Evolutionary conservation across 2,888 invertebrate genomes (phyloP).

Genomic region (Cerceris ruficornis): DNA sequence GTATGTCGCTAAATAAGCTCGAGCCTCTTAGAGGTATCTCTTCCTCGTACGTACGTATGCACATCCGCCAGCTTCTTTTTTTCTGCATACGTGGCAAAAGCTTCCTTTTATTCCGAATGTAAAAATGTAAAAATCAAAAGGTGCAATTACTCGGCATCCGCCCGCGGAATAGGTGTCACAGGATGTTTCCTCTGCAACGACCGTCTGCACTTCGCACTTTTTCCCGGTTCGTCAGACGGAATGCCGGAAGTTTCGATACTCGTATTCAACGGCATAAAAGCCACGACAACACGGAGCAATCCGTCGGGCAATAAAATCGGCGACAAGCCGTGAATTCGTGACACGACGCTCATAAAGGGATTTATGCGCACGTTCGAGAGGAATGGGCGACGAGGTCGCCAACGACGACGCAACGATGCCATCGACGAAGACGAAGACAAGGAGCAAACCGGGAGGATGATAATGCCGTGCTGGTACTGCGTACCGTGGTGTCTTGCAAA

Average conservation of each 20-base stretch:
- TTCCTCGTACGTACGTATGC: no score
- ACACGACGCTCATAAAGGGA: constrained; percentile 77
- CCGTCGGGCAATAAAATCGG: constrained; percentile 77
- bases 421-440: background rate
- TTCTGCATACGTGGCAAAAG: no score
- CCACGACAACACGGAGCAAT: constrained; percentile 70
- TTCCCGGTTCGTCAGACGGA: constrained; percentile 43
- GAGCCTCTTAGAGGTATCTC: no score
- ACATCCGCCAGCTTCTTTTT: no score
- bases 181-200: constrained; percentile 4
- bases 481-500: constrained; percentile 4
- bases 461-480: background rate
- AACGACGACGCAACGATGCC: constrained; percentile 23
- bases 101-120: no score
- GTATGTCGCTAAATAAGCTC: no score
- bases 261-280: constrained; percentile 69
- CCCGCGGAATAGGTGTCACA: no score
- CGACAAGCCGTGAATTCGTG: constrained; percentile 78
- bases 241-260: constrained; percentile 71
- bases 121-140: no score
- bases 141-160: no score
- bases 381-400: constrained; percentile 48
- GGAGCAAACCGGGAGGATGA: background rate
- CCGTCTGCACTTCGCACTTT: constrained; percentile 42
- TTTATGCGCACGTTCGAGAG: constrained; percentile 73